Evolutionary conservation across 2,113 vertebrate genomes (phyloP).

Genomic region (Channa maculata): DNA sequence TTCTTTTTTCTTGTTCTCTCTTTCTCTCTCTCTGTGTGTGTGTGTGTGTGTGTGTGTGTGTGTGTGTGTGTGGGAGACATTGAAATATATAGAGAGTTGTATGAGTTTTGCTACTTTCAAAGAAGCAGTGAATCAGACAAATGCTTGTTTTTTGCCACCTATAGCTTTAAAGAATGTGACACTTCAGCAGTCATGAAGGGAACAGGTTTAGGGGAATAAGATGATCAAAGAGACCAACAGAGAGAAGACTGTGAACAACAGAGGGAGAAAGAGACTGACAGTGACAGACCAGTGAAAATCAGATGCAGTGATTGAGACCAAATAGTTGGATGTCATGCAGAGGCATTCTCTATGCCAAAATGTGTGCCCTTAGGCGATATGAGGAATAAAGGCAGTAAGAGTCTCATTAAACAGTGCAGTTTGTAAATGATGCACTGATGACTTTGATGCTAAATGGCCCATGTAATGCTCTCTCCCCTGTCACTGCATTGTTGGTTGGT

Average conservation of each 20-base stretch:
- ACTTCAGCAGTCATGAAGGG: neutral
- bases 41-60: neutral
- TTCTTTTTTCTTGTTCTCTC: constrained; percentile 2
- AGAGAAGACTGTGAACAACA: neutral
- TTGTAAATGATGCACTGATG: constrained; percentile 55
- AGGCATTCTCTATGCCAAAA: constrained; percentile 39
- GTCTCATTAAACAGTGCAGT: constrained; percentile 44
- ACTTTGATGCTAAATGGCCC: constrained; percentile 58
- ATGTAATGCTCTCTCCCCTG: neutral
- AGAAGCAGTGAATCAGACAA: constrained; percentile 23
- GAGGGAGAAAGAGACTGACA: constrained; percentile 6
- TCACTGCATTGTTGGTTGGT: neutral
- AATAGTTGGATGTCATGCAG: constrained; percentile 33
- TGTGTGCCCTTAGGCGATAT: constrained; percentile 46
- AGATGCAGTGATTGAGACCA: constrained; percentile 36
- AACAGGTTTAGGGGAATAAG: constrained; percentile 1
- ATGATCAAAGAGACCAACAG: constrained; percentile 40
- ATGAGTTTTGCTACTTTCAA: constrained; percentile 17
- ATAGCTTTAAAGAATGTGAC: constrained; percentile 18
- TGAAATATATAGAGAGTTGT: constrained; percentile 6
- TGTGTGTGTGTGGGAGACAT: constrained; percentile 1
- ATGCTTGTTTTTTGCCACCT: constrained; percentile 6
- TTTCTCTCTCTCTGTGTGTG: too few relatives aligned
- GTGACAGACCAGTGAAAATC: constrained; percentile 29
- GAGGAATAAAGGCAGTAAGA: constrained; percentile 45